phyloP scores from a whole-genome alignment of 2,888 invertebrate species.

The Tiliacea citrago region DNA sequence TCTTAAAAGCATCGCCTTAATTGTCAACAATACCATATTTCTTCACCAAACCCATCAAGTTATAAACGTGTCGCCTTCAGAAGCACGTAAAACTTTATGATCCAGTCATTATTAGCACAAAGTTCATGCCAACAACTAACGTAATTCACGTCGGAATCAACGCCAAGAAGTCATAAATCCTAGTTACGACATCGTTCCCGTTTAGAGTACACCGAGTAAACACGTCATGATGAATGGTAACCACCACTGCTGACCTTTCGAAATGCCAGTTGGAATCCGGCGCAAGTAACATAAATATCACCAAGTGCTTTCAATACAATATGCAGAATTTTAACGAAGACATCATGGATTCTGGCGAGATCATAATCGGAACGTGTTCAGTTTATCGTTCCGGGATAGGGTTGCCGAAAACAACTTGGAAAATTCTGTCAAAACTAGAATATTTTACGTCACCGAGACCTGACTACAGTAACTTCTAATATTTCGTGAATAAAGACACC shows the following conservation, averaged over 20 bases:
- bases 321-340: conserved; percentile 71
- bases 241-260: conserved; percentile 60
- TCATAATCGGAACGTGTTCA: conserved; percentile 53
- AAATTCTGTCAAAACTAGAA: neutral
- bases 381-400: conserved; percentile 26
- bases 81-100: conserved; percentile 33
- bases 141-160: conserved; percentile 26
- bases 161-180: conserved; percentile 41
- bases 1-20: neutral
- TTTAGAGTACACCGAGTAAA: conserved; percentile 36
- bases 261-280: conserved; percentile 65
- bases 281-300: conserved; percentile 52
- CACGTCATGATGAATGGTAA: conserved; percentile 48
- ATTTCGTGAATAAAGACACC: neutral
- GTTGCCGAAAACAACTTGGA: conserved; percentile 14
- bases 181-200: conserved; percentile 50
- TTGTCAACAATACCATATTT: conserved; percentile 22
- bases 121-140: conserved; percentile 22
- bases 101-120: conserved; percentile 23
- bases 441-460: neutral
- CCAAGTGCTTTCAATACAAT: conserved; percentile 53
- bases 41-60: conserved; percentile 27
- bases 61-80: conserved; percentile 29
- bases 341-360: conserved; percentile 54
- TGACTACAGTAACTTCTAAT: neutral